A percentile compares a stretch with the other conserved stretches of the same genome.
Evolutionary conservation across 2,797 vertebrate genomes (phyloP).

Genomic region (Buceros bicornis): DNA sequence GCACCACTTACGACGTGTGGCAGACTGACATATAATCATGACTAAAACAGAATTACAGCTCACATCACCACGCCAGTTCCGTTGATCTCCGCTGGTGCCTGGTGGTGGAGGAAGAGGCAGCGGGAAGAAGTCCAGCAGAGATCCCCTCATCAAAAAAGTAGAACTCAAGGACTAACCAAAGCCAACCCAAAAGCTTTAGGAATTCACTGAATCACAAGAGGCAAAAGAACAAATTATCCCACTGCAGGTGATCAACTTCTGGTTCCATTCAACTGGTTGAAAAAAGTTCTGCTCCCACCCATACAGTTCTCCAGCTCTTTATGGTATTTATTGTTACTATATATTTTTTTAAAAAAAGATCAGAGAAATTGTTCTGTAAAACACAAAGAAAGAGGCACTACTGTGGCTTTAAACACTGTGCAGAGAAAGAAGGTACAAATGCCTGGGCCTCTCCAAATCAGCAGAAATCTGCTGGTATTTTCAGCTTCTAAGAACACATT

Average conservation of each 20-base stretch:
- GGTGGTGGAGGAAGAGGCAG: not conserved
- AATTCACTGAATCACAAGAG: not conserved
- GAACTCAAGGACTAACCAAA: not conserved
- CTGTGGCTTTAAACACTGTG: not conserved
- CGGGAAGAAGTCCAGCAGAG: not conserved
- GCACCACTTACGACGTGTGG: constrained; percentile 16
- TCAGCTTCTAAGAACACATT: not conserved
- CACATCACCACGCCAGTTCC: not conserved
- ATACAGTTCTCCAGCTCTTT: not conserved
- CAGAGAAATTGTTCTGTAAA: not conserved
- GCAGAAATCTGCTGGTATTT: not conserved
- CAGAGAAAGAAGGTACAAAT: not conserved
- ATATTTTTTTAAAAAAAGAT: not conserved
- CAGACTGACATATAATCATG: constrained; percentile 51
- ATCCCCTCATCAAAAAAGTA: not conserved
- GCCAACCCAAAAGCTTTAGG: not conserved
- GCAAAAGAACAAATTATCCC: not conserved
- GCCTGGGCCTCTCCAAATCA: not conserved
- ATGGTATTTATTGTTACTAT: not conserved
- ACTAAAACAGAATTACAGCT: constrained; percentile 49
- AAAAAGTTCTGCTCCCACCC: not conserved
- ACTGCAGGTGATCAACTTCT: not conserved
- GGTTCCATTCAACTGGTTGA: not conserved
- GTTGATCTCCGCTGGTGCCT: constrained; percentile 36
- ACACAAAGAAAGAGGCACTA: not conserved